Base-by-base conservation (phyloP, 2,797 vertebrate species). In the Momotus momota region DNA sequence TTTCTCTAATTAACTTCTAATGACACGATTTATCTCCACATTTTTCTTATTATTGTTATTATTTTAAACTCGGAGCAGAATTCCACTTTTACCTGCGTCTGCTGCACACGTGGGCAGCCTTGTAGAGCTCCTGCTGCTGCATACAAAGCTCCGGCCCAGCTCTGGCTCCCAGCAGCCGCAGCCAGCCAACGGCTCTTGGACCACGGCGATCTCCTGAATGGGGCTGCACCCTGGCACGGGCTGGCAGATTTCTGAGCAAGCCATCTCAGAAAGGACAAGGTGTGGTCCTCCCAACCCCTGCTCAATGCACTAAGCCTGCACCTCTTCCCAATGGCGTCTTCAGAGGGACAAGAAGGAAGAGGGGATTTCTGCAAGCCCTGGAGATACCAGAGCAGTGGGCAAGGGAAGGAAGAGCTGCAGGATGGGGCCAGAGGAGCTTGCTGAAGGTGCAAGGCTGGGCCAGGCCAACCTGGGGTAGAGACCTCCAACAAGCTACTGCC, bases 1-100 rank as follows among this genome's bases (percentile, higher is more conserved):
- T 70, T 96, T 96, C 93, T 88, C 91, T 88, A 95, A 94, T 95
- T 94, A 94, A 90, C 83, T 70, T 86, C 77, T 95, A 97, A 94
- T 90, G 88, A 90, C 90, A 94, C 9, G 1, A 88, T 51, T 81
- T 90, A 95, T 91, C 82, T 90, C 46, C 83, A 92, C 1, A 4
- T 77, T 94, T 93, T 96, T 77, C 70, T 52, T 69, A 75, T 84
- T 90, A 83, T 61, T 91, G 93, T 83, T 79, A 78, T 86, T 95
- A 84, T 88, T 94, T 91, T 73, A 19, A 94, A 93, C 55, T 73
- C 33, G 49, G 38, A 80, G 58, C n/a, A 71, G 51, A 93, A 94
- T 81, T 66, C 33, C 38, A 19, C 33, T 86, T 88, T 31, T 90
- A 87, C 80, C 81, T 77, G 55, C n/a, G 61, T 19, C 64, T 88